Evolutionary conservation across 2,888 invertebrate genomes (phyloP).

Genomic region (Cancer borealis): DNA sequence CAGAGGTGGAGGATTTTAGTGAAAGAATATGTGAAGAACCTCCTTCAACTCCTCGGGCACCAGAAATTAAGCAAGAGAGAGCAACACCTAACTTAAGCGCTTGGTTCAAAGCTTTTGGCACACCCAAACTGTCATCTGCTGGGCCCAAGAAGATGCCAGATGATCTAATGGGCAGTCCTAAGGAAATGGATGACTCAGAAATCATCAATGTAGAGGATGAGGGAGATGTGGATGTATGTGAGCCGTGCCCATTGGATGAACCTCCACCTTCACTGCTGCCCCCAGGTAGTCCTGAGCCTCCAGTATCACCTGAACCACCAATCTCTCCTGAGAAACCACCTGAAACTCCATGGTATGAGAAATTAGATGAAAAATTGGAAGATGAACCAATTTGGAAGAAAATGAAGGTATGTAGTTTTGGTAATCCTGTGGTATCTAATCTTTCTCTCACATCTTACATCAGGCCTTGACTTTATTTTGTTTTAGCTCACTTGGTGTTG

Average conservation of each 20-base stretch:
- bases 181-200: slow-evolving; percentile 69
- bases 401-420: slow-evolving; percentile 69
- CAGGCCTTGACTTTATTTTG: slow-evolving; percentile 16
- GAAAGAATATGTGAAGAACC: slow-evolving; percentile 67
- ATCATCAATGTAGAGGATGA: slow-evolving; percentile 69
- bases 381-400: slow-evolving; percentile 77
- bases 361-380: slow-evolving; percentile 76
- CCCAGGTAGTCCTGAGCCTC: slow-evolving; percentile 70
- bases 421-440: neutral
- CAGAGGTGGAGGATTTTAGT: slow-evolving; percentile 60
- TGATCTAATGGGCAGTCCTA: slow-evolving; percentile 67
- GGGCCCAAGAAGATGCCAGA: slow-evolving; percentile 79
- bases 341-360: slow-evolving; percentile 77
- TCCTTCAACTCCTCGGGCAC: slow-evolving; percentile 71
- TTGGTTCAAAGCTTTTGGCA: slow-evolving; percentile 95
- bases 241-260: slow-evolving; percentile 52
- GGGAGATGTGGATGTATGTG: slow-evolving; percentile 58
- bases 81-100: slow-evolving; percentile 92
- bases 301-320: slow-evolving; percentile 74
- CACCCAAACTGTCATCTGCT: slow-evolving; percentile 85
- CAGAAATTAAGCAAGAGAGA: slow-evolving; percentile 76
- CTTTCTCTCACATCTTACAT: slow-evolving; percentile 18
- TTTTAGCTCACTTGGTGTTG: neutral
- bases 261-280: slow-evolving; percentile 68
- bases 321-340: slow-evolving; percentile 76